Base-by-base conservation (phyloP, 2,113 vertebrate species). In the Saccopteryx leptura region DNA sequence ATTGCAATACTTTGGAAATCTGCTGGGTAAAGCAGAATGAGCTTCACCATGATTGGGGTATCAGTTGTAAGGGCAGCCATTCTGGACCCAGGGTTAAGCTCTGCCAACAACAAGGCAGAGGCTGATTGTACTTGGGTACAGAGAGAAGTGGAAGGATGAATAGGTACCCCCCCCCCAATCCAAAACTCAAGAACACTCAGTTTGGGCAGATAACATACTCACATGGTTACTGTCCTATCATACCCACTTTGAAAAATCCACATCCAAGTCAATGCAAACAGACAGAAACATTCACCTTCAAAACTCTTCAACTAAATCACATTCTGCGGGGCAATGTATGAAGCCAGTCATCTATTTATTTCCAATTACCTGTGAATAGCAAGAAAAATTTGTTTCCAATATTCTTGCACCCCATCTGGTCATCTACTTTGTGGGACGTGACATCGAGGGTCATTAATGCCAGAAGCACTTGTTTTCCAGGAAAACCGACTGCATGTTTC, bases 401-500 rank as follows among this genome's bases (percentile, higher is more conserved):
- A 91, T 95, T 93, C 80, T 92, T 96, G 96, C 60, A 96, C 71
- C 82, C 84, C 81, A 97, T 82, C 90, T 97, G 82, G 82, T 96
- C 7, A 18, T 85, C 63, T 91, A 54, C 56, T 96, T 98, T 97
- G 94, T 93, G 3, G 94, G 78, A 95, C 28, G 74, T 97, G 96
- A 91, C 94, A 98, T 58, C 54, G 3, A 96, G 88, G 54, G 60
- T 90, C 82, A 95, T 96, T 95, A 92, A 26, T 31, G 91, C 52
- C 19, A 87, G 97, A 12, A 96, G 72, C 52, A 93, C 85, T 96
- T 96, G 89, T 88, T 97, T 97, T 95, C 52, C 86, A 97, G 83
- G 63, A 97, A 83, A 82, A 96, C 75, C 74, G 72, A 98, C 94
- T 97, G 93, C 98, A 97, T 93, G 76, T 96, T 97, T 97, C 96